Conservation (phyloP, 2,888 invertebrate genomes). For the Lepidocyrtoides sp. region DNA sequence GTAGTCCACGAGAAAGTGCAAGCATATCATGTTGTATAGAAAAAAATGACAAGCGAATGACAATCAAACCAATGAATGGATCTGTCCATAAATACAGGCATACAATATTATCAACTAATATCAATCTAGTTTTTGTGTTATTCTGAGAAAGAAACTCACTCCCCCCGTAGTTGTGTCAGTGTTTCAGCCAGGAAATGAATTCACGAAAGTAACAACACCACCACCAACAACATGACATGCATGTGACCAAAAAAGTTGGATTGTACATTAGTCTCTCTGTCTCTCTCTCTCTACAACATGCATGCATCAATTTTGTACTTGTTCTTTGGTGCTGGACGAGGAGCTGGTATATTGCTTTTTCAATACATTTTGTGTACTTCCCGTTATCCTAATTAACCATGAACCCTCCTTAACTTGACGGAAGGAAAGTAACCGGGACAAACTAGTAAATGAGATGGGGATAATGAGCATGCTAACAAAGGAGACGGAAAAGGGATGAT, state of each 20-base stretch:
- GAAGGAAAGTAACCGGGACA: constrained; percentile 48
- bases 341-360: constrained; percentile 24
- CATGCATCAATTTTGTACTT: constrained; percentile 6
- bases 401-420: constrained; percentile 74
- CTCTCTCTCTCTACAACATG: too few relatives aligned
- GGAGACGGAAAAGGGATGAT: not conserved
- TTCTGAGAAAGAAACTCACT: constrained; percentile 17
- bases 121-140: constrained; percentile 30
- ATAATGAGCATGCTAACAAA: constrained; percentile 60
- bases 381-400: constrained; percentile 78
- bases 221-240: constrained; percentile 41
- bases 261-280: not conserved
- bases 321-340: not conserved
- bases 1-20: not conserved
- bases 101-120: constrained; percentile 20
- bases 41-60: constrained; percentile 67
- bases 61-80: constrained; percentile 60
- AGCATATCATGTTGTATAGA: not conserved
- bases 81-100: constrained; percentile 31
- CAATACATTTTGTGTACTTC: constrained; percentile 59
- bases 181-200: constrained; percentile 36
- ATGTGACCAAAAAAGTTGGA: constrained; percentile 39
- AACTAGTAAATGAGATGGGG: constrained; percentile 67
- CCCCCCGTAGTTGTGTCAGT: not conserved
- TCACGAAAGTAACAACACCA: not conserved